These are phyloP conservation scores for Anolis sagrei DNA, from an alignment of 2,113 vertebrate species.

Conservation along the genomic window DNA sequence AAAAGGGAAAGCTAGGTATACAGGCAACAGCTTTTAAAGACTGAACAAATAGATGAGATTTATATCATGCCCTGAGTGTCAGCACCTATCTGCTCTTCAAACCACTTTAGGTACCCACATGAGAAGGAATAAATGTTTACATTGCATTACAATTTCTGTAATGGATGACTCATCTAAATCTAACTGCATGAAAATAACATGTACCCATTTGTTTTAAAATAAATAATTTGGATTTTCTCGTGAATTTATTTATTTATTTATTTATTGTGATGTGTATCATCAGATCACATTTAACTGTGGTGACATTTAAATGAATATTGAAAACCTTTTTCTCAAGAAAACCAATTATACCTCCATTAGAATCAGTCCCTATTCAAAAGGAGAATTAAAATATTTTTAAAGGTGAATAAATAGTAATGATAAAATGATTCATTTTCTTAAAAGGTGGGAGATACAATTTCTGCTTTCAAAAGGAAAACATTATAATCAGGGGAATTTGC, in stretches of 20 bases:
- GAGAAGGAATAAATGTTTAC: not conserved
- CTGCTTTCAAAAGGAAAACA: conserved; percentile 58
- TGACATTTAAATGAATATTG: conserved; percentile 36
- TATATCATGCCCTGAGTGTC: too few relatives aligned
- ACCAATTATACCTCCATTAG: conserved; percentile 35
- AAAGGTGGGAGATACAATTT: conserved; percentile 47
- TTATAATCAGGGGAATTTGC: conserved; percentile 61
- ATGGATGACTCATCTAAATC: not conserved
- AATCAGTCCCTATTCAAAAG: conserved; percentile 31
- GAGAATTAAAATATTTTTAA: conserved; percentile 18
- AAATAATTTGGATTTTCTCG: not conserved
- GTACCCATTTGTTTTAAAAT: not conserved
- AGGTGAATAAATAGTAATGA: conserved; percentile 17
- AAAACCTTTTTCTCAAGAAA: conserved; percentile 30
- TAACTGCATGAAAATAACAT: not conserved
- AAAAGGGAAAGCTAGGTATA: too few relatives aligned
- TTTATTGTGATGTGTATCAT: conserved; percentile 33
- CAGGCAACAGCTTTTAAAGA: too few relatives aligned
- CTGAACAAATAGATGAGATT: too few relatives aligned
- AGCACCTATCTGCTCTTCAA: too few relatives aligned
- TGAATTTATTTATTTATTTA: not conserved
- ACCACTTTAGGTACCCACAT: too few relatives aligned
- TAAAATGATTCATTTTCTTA: conserved; percentile 28
- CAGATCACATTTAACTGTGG: conserved; percentile 26
- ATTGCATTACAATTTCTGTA: not conserved